These are phyloP conservation scores for Triplophysa dalaica DNA, from an alignment of 2,113 vertebrate genomes.

Conservation along the genomic window DNA sequence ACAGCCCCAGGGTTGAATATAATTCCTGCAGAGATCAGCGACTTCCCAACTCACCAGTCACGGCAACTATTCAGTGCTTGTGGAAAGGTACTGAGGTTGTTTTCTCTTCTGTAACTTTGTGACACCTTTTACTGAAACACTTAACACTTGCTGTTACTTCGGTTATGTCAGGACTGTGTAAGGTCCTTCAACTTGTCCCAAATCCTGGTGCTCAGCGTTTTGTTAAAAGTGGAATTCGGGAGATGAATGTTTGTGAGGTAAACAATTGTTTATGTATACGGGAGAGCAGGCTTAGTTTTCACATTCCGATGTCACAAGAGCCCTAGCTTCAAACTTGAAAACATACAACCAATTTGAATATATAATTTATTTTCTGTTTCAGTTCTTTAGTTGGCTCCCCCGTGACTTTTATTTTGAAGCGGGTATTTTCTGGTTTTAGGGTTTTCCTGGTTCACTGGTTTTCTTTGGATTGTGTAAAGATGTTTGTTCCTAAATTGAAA, in stretches of 20 bases:
- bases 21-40: slow-evolving; percentile 31
- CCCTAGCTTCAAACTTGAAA: too few relatives aligned
- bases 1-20: slow-evolving; percentile 44
- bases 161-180: not conserved
- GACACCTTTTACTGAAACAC: not conserved
- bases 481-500: too few relatives aligned
- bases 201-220: not conserved
- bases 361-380: too few relatives aligned
- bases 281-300: not conserved
- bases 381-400: too few relatives aligned
- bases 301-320: not conserved
- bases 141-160: not conserved
- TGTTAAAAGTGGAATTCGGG: not conserved
- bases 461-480: too few relatives aligned
- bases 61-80: not conserved
- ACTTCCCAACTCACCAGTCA: slow-evolving; percentile 12
- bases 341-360: too few relatives aligned
- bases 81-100: not conserved
- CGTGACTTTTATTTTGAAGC: too few relatives aligned
- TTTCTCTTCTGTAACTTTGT: slow-evolving; percentile 5
- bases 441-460: too few relatives aligned
- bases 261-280: not conserved
- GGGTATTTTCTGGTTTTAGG: too few relatives aligned
- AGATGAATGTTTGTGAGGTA: not conserved
- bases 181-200: not conserved